Base-by-base conservation (phyloP, 2,888 invertebrate genomes). In the Cephus rjabovi region DNA sequence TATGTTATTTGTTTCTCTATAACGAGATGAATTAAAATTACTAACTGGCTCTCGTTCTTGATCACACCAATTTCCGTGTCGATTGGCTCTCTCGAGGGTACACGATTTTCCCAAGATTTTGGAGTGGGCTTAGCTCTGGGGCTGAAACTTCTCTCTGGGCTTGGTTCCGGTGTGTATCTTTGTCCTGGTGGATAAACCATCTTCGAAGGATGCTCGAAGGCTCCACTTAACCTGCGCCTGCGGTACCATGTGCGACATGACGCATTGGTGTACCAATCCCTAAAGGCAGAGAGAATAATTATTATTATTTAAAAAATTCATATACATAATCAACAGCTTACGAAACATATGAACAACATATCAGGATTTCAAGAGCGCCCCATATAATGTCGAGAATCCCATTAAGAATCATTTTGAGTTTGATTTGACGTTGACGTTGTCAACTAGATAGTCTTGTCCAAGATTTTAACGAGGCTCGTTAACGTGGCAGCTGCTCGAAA, bases 111-210 rank as follows among this genome's bases (percentile, higher is more conserved):
- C 93, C 95, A 95, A 15, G 94, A 93, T 34, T 92, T 92, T 3
- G 94, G 93, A 85, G 87, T 90, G 1, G 87, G 86, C 80, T 86
- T 90, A 71, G 87, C 90, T 34, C 83, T 81, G 2, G 90, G 89
- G n/a, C 83, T 85, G 73, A 83, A 87, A 15, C 80, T 86, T 1
- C 94, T 94, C 75, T 95, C 95, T 0, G 96, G 96, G 0, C 95
- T 95, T 86, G 95, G 93, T 89, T 96, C 95, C 0, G 97, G 97
- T 0, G 97, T 97, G 91, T 96, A 97, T 23, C 93, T 93, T 84
- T 95, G 95, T 4, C 96, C 97, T 1, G 97, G 97, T 77, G 98
- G 98, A 92, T 98, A 98, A 3, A 98, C 97, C 98, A 98, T 98
- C 91, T 95, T 95, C 75, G 97, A 97, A n/a, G 97, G 97, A 91